Evolutionary conservation across 2,797 vertebrate genomes (phyloP), one percentile per base, ranked within the genome.

Genomic region (Leptodactylus fallax): DNA sequence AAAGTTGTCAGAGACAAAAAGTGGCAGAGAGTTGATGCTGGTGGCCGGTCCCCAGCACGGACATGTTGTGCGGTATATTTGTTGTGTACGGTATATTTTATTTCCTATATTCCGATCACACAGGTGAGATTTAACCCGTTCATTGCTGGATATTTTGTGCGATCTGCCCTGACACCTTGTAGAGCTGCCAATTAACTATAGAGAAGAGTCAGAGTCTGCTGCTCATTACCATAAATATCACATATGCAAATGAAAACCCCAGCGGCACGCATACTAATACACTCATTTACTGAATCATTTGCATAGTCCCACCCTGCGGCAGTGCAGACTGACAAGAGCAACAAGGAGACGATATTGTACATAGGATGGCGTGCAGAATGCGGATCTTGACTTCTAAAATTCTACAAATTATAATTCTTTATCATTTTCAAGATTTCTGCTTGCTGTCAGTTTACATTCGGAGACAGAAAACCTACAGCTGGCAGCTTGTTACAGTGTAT

Each of bases 251-350:
- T 16, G 27, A 47, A 47, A 3, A n/a, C 19, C 67, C 82, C 53
- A 7, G 1, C 16, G 53, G 82, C 82, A n/a, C 17, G 67, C 69
- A 84, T 84, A 13, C 53, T 84, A 84, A 84, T 84, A n/a, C 47
- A 17, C 82, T 74, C 14, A 84, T 84, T 74, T 72, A 49, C 19
- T 11, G 45, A n/a, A 67, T 0, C 13, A 83, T 83, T 83, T 83
- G 65, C 82, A 84, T 74, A 60, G 55, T n/a, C 69, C 69, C 10
- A 1, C 69, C 55, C 69, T 45, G 78, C 36, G 78, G 55, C 25
- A 11, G 0, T n/a, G 63, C 36, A 49, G 19, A 14, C 12, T 65
- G 36, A 63, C 36, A 14, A 23, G 60, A 65, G 60, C 7, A 8
- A 17, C 9, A 12, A 6, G 47, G 47, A n/a, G 74, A 3, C 13